Conservation (phyloP, 2,797 vertebrate species). For the Psittacula derbiana region DNA sequence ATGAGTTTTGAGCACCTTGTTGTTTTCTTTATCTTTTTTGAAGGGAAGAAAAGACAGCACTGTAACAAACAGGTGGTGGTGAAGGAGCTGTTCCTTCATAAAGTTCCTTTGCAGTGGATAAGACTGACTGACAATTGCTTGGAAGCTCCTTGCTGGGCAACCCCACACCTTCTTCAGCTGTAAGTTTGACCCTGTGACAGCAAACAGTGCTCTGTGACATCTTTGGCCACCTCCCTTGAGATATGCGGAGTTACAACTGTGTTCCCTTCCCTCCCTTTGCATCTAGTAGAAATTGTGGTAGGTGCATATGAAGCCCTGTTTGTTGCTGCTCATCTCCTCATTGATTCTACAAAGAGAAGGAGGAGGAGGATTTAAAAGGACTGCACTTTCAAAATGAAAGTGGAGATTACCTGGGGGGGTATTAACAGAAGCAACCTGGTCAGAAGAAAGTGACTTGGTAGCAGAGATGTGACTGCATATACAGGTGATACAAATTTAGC, state of each 20-base stretch:
- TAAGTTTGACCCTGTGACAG: constrained; percentile 66
- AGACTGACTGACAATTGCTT: constrained; percentile 86
- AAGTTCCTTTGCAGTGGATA: constrained; percentile 85
- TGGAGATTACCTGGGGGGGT: background rate
- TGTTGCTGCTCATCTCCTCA: background rate
- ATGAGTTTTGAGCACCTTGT: background rate
- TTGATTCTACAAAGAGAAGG: background rate
- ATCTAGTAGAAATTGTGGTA: background rate
- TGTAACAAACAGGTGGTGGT: constrained; percentile 71
- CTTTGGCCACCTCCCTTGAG: background rate
- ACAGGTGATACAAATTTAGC: background rate
- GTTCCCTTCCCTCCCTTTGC: background rate
- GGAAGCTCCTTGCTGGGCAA: constrained; percentile 86
- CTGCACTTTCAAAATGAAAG: background rate
- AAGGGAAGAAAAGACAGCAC: constrained; percentile 73
- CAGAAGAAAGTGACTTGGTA: background rate
- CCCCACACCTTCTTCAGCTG: constrained; percentile 86
- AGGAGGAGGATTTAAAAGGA: background rate
- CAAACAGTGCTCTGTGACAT: background rate
- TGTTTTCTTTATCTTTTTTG: background rate
- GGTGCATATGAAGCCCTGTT: background rate
- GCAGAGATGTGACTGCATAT: background rate
- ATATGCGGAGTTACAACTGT: background rate
- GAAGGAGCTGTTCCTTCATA: constrained; percentile 78
- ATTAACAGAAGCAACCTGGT: background rate